A percentile compares a stretch with the other conserved stretches of the same genome.
Conservation (phyloP, 1,140 invertebrate species). For the Leptopilina boulardi region DNA sequence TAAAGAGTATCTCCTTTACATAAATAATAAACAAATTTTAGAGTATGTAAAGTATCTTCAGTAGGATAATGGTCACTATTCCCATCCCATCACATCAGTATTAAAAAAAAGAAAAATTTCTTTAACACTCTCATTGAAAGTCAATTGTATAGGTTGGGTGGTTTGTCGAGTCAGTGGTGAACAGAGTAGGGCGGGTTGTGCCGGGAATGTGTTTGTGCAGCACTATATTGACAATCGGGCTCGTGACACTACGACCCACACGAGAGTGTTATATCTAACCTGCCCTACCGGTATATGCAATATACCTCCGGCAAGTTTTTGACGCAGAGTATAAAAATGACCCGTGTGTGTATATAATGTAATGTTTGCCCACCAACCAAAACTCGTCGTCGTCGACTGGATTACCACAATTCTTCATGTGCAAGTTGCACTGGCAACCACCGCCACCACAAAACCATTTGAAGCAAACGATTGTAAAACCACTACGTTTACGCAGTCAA, state of each 20-base stretch:
- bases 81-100: too few species aligned
- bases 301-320: constrained; percentile 7
- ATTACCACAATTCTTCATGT: not conserved
- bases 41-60: too few species aligned
- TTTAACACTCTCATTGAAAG: too few species aligned
- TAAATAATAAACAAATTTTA: too few species aligned
- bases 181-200: not conserved
- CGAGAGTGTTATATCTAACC: constrained; percentile 61
- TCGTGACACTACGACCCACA: constrained; percentile 27
- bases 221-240: constrained; percentile 15
- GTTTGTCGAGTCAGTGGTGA: not conserved
- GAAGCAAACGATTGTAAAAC: not conserved
- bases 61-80: too few species aligned
- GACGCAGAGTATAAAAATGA: not conserved
- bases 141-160: not conserved
- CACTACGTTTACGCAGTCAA: not conserved
- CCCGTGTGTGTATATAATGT: not conserved
- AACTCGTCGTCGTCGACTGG: not conserved
- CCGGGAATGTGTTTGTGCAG: constrained; percentile 23
- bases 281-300: constrained; percentile 57
- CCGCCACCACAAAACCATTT: not conserved
- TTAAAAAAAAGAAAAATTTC: too few species aligned
- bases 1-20: too few species aligned
- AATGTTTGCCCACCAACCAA: not conserved
- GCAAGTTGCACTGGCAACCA: not conserved